These are phyloP conservation scores for Echinops telfairi DNA, from an alignment of 2,113 vertebrate species.

Conservation along the genomic window DNA sequence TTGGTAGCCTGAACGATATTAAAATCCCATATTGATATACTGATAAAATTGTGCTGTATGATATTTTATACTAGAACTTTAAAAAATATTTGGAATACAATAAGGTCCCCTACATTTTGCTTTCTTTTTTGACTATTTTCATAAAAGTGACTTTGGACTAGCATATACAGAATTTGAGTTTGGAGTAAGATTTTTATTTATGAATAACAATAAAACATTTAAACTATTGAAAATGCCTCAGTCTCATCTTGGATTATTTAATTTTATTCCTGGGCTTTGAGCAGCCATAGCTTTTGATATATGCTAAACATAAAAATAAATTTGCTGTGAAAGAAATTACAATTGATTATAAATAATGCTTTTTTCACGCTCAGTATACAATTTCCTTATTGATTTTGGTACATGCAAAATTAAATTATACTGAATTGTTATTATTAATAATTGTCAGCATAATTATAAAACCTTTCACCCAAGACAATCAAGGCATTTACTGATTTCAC, in stretches of 20 bases:
- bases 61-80: slow-evolving; percentile 1
- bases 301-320: slow-evolving; percentile 59
- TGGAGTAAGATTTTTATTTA: slow-evolving; percentile 5
- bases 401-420: slow-evolving; percentile 62
- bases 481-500: slow-evolving; percentile 52
- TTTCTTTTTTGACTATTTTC: slow-evolving; percentile 37
- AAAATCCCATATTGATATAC: background rate
- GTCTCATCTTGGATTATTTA: background rate
- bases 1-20: background rate
- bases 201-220: slow-evolving; percentile 25
- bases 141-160: slow-evolving; percentile 19
- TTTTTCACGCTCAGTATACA: slow-evolving; percentile 62
- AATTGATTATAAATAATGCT: slow-evolving; percentile 77
- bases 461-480: slow-evolving; percentile 39
- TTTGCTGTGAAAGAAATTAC: slow-evolving; percentile 68
- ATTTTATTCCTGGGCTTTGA: slow-evolving; percentile 47
- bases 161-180: slow-evolving; percentile 25
- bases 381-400: slow-evolving; percentile 73
- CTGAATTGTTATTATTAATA: slow-evolving; percentile 69
- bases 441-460: slow-evolving; percentile 74
- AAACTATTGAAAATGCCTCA: slow-evolving; percentile 43
- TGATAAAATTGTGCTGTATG: background rate
- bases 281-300: slow-evolving; percentile 52
- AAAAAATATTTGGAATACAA: slow-evolving; percentile 50
- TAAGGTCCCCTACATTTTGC: background rate